phyloP scores from a whole-genome alignment of 2,797 vertebrate species.

The Staurois parvus region DNA sequence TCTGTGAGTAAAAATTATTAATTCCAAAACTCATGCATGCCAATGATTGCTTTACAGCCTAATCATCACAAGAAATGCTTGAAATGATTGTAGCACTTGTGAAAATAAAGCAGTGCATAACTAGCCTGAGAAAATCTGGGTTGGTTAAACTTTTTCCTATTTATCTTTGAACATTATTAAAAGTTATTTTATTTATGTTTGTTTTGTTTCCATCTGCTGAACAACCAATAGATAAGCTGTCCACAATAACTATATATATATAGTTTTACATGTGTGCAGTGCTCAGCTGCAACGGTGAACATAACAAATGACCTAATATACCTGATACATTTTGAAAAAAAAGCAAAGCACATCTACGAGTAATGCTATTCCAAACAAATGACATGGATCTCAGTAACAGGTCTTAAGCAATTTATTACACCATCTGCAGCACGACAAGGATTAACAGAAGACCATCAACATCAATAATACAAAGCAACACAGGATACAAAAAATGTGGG shows the following conservation, averaged over 20 bases:
- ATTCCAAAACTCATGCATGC: too few relatives aligned
- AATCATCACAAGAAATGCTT: too few relatives aligned
- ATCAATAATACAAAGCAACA: slow-evolving; percentile 12
- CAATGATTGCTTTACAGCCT: too few relatives aligned
- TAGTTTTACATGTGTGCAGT: background rate
- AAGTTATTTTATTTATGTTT: background rate
- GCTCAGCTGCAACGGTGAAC: background rate
- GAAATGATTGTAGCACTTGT: too few relatives aligned
- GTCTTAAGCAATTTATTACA: slow-evolving; percentile 16
- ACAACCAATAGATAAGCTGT: background rate
- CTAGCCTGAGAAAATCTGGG: too few relatives aligned
- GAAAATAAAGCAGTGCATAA: too few relatives aligned
- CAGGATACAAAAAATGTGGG: background rate
- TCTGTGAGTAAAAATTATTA: too few relatives aligned
- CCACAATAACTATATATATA: background rate
- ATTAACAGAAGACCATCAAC: slow-evolving; percentile 27
- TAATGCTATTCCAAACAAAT: slow-evolving; percentile 22
- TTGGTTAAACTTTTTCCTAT: background rate
- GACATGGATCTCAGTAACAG: slow-evolving; percentile 17
- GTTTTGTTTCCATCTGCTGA: background rate
- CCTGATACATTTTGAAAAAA: slow-evolving; percentile 9
- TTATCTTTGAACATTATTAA: background rate
- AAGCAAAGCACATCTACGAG: background rate
- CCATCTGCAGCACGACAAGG: slow-evolving; percentile 17
- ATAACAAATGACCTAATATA: slow-evolving; percentile 15